Evolutionary conservation across 1,140 invertebrate species (phyloP).

Genomic region (Ericerus pela): DNA sequence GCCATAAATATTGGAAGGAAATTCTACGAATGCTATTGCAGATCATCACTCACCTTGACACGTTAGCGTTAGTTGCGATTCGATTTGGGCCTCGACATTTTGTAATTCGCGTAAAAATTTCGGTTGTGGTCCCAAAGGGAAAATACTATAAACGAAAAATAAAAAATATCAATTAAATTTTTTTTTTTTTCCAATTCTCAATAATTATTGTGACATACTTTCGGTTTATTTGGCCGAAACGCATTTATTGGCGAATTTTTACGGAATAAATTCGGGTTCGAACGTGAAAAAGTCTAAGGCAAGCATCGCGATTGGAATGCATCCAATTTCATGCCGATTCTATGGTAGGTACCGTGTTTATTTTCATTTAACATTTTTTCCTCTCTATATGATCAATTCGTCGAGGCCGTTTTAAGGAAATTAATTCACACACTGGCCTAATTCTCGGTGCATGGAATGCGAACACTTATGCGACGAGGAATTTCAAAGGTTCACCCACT

Average conservation of each 20-base stretch:
- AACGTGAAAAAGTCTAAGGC: background rate
- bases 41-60: conserved; percentile 47
- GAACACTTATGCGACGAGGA: too few relatives aligned
- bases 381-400: background rate
- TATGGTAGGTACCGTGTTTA: background rate
- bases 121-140: conserved; percentile 46
- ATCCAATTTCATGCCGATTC: background rate
- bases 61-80: conserved; percentile 48
- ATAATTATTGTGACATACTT: background rate
- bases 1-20: background rate
- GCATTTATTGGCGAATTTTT: background rate
- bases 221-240: background rate
- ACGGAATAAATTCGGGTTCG: background rate
- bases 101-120: conserved; percentile 54
- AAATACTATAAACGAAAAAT: conserved; percentile 25
- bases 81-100: conserved; percentile 56
- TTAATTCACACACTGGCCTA: too few relatives aligned
- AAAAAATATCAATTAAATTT: too few relatives aligned
- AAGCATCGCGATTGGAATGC: conserved; percentile 1
- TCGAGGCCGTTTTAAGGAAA: background rate
- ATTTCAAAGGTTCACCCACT: too few relatives aligned
- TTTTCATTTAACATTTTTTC: background rate
- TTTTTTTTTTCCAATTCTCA: too few relatives aligned
- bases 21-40: background rate
- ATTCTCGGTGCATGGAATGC: too few relatives aligned